Conservation (phyloP, 2,888 invertebrate genomes). For the Leptinotarsa haldemani region DNA sequence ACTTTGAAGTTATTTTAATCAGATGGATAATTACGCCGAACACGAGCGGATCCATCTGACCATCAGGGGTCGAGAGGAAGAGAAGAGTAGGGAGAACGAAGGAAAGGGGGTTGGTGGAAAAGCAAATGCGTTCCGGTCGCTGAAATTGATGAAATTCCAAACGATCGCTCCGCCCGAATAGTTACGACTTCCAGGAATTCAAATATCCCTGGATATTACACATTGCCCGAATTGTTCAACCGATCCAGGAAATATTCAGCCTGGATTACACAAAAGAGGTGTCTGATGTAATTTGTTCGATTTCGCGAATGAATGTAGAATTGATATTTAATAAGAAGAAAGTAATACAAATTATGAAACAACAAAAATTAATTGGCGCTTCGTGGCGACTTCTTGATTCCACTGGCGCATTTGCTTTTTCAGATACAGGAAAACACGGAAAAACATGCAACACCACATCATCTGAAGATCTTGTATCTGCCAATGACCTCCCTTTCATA, state of each 20-base stretch:
- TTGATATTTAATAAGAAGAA: neutral
- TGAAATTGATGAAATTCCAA: conserved; percentile 70
- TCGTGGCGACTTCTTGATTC: too few species aligned
- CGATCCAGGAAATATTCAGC: conserved; percentile 34
- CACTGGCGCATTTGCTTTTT: too few species aligned
- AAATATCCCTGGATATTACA: conserved; percentile 64
- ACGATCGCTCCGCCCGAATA: conserved; percentile 64
- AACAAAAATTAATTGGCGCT: too few species aligned
- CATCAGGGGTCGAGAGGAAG: conserved; percentile 26
- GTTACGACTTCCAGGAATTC: conserved; percentile 66
- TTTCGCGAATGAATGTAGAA: neutral
- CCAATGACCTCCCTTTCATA: too few species aligned
- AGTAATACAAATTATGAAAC: too few species aligned
- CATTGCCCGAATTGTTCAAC: conserved; percentile 63
- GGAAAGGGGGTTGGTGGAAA: conserved; percentile 60
- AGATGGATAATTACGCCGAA: conserved; percentile 62
- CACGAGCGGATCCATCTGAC: conserved; percentile 56
- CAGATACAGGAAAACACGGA: too few species aligned
- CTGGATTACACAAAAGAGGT: conserved; percentile 28
- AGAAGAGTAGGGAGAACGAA: conserved; percentile 9
- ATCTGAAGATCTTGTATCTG: too few species aligned
- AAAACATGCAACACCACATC: too few species aligned
- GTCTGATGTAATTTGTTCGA: conserved; percentile 13
- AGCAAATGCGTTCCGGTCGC: conserved; percentile 73
- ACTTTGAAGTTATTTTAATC: conserved; percentile 66